A percentile compares a stretch with the other conserved stretches of the same genome.
Evolutionary conservation across 1,140 invertebrate species (phyloP).

Genomic region (Hyphantria cunea): DNA sequence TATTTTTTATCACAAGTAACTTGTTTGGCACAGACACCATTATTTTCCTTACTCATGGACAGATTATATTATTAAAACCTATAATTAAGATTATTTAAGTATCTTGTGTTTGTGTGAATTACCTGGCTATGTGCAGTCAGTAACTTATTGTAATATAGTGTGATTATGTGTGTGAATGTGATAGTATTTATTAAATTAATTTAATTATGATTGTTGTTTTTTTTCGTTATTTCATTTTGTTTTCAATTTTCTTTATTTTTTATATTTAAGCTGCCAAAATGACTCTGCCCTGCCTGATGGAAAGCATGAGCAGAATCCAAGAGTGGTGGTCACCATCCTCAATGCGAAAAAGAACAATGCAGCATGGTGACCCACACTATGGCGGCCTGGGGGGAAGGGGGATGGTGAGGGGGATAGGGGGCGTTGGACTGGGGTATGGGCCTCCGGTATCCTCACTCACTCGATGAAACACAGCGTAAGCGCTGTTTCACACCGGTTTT

Average conservation of each 20-base stretch:
- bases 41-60: slow-evolving; percentile 15
- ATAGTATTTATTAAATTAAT: slow-evolving; percentile 64
- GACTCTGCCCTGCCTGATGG: too few relatives aligned
- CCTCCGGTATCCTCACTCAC: too few relatives aligned
- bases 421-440: too few relatives aligned
- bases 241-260: not conserved
- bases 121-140: slow-evolving; percentile 27
- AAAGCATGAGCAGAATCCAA: too few relatives aligned
- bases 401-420: too few relatives aligned
- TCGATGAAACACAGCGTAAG: too few relatives aligned
- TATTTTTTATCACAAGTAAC: slow-evolving; percentile 11
- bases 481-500: too few relatives aligned
- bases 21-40: slow-evolving; percentile 19
- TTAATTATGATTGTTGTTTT: slow-evolving; percentile 34
- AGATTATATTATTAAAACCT: slow-evolving; percentile 11
- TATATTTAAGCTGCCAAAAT: too few relatives aligned
- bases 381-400: too few relatives aligned
- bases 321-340: too few relatives aligned
- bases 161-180: slow-evolving; percentile 69
- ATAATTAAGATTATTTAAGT: slow-evolving; percentile 26
- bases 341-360: too few relatives aligned
- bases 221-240: not conserved
- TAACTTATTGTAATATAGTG: slow-evolving; percentile 73
- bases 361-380: too few relatives aligned
- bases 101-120: slow-evolving; percentile 34